Conservation (phyloP, 1,140 invertebrate species). For the Megalonaias nervosa region DNA sequence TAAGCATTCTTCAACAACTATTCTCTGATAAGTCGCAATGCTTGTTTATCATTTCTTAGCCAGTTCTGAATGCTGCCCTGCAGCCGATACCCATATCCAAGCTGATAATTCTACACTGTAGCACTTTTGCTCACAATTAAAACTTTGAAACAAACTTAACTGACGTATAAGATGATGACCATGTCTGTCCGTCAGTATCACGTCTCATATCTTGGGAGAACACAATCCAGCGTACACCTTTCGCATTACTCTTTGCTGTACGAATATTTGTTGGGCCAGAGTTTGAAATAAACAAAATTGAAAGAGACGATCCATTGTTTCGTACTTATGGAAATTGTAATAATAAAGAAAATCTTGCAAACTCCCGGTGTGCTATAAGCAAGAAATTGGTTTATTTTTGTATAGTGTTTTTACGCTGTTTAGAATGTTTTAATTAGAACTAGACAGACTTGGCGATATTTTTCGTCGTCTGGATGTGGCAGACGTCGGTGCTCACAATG, state of each 20-base stretch:
- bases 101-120: constrained; percentile 12
- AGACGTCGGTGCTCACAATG: too few species aligned
- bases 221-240: not conserved
- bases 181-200: constrained; percentile 20
- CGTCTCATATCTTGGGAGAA: constrained; percentile 5
- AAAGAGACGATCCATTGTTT: too few species aligned
- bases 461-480: too few species aligned
- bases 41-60: constrained; percentile 18
- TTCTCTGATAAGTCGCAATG: not conserved
- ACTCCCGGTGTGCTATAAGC: too few species aligned
- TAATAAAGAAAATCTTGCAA: too few species aligned
- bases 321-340: too few species aligned
- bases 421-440: too few species aligned
- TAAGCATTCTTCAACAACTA: not conserved
- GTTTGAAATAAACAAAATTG: not conserved
- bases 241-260: constrained; percentile 10
- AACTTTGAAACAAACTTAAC: not conserved
- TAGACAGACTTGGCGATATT: too few species aligned
- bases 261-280: constrained; percentile 28
- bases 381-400: too few species aligned
- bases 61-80: constrained; percentile 7
- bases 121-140: constrained; percentile 7
- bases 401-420: too few species aligned
- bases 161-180: not conserved
- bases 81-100: constrained; percentile 10